Base-by-base conservation (phyloP, 1,140 invertebrate genomes). In the Propsilocerus akamusi region DNA sequence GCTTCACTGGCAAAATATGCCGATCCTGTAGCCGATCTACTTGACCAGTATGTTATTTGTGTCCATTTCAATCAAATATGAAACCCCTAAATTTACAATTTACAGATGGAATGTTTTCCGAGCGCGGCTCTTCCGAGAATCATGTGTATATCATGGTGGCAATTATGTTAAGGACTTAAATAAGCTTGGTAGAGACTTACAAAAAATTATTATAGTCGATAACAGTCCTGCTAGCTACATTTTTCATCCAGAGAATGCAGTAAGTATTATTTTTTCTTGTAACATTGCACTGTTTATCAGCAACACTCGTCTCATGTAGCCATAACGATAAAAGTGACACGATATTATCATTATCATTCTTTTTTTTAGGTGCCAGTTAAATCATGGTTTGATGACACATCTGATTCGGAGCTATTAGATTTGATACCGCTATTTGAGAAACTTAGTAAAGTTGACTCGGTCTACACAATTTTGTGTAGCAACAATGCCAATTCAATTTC, bases 141-240 rank as follows among this genome's bases (percentile, higher is more conserved):
- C 95, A 53, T 99, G 97, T 76, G 94, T 98, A 68, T 98, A 97
- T 78, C 93, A 98, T 75, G 80, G 91, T 66, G 96, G 96, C 57
- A 99, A 98, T 75, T 99, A 99, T 73, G 95, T 99, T 56, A 99
- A 99, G 75, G 96, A 99, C 76, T 78, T 99, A 56, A 94, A 94
- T 72, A 88, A 92, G 66, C 72, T 99, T 55, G 97, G 97, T 37
- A 76, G 97, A 55, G 93, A 97, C 70, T 76, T 99, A 60, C 82
- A 91, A 59, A 84, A 93, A 70, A 93, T 98, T 62, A 83, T 99
- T 60, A 99, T 99, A 63, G 86, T 99, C 54, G 97, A 99, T 74
- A 99, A 99, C 75, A 98, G 94, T 58, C 96, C 96, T 58, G 95
- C 93, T 59, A 97, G 92, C 52, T 99, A 99, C 73, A 95, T 97